Percentiles rank a stretch among this genome's conserved stretches.
phyloP scores from a whole-genome alignment of 2,888 invertebrate species.

The Drosophila greeni region DNA sequence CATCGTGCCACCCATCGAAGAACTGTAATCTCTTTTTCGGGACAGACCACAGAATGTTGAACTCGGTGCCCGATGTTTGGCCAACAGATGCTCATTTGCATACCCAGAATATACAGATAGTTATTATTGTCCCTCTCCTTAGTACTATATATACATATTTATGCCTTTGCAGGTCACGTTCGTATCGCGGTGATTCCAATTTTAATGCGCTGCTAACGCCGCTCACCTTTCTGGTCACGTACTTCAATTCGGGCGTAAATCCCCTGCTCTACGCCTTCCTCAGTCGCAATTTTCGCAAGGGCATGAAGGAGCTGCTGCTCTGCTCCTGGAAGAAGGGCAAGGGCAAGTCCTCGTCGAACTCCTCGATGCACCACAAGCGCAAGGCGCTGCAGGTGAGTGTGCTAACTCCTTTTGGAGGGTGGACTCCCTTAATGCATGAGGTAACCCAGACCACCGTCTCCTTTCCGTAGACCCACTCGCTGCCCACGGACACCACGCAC shows the following conservation, averaged over 20 bases:
- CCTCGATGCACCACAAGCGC: conserved; percentile 78
- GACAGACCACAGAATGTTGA: conserved; percentile 5
- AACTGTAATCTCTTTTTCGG: conserved; percentile 17
- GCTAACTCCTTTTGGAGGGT: background rate
- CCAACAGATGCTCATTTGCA: conserved; percentile 41
- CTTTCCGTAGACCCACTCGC: conserved; percentile 75
- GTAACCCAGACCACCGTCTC: background rate
- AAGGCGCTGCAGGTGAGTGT: conserved; percentile 76
- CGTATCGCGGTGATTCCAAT: conserved; percentile 85
- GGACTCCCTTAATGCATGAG: background rate
- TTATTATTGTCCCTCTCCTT: conserved; percentile 22
- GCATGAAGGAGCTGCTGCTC: conserved; percentile 88
- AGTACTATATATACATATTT: conserved; percentile 6
- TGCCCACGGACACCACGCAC: conserved; percentile 79
- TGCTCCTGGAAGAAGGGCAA: conserved; percentile 81
- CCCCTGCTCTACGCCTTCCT: conserved; percentile 94
- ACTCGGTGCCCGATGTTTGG: conserved; percentile 15
- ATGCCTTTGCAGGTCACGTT: conserved; percentile 79
- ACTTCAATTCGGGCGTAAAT: conserved; percentile 94
- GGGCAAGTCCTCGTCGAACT: conserved; percentile 77
- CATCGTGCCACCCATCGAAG: conserved; percentile 1
- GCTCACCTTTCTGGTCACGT: conserved; percentile 90
- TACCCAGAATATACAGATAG: conserved; percentile 28
- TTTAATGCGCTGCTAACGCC: conserved; percentile 90
- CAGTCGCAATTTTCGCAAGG: conserved; percentile 88